Evolutionary conservation across 2,888 invertebrate genomes (phyloP).

Genomic region (Metacarcinus magister): DNA sequence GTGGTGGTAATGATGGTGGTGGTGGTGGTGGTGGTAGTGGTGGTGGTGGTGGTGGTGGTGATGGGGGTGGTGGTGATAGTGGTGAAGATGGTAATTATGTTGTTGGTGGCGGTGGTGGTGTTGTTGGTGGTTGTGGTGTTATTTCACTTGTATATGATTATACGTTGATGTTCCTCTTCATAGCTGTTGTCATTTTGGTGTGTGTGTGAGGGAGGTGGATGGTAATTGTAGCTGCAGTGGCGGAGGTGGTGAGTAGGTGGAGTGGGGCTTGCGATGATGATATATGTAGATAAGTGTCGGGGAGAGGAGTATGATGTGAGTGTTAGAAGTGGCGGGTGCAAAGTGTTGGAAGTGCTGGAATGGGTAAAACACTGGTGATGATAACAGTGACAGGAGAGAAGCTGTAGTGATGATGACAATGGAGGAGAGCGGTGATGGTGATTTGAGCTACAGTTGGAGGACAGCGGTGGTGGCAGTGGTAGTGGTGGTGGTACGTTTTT

Average conservation of each 20-base stretch:
- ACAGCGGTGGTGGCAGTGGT: not conserved
- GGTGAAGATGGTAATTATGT: not conserved
- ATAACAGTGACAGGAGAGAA: not conserved
- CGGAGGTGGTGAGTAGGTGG: not conserved
- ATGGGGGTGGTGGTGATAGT: not conserved
- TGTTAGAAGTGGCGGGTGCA: not conserved
- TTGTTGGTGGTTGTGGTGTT: not conserved
- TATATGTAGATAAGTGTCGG: not conserved
- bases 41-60: not conserved
- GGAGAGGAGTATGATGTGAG: no score
- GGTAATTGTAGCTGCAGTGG: not conserved
- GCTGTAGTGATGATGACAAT: not conserved
- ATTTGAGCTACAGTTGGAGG: not conserved
- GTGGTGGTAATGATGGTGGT: not conserved
- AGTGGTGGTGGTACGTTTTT: not conserved
- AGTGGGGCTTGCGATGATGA: no score
- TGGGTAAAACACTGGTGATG: not conserved
- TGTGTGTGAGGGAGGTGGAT: not conserved
- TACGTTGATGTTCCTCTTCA: no score
- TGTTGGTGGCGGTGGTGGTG: not conserved
- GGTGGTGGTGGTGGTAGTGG: not conserved
- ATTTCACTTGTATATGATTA: no score
- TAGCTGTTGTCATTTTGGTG: not conserved
- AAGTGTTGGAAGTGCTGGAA: not conserved
- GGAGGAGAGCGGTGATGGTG: not conserved